Conservation (phyloP, 2,797 vertebrate genomes). For the Megaceryle alcyon region DNA sequence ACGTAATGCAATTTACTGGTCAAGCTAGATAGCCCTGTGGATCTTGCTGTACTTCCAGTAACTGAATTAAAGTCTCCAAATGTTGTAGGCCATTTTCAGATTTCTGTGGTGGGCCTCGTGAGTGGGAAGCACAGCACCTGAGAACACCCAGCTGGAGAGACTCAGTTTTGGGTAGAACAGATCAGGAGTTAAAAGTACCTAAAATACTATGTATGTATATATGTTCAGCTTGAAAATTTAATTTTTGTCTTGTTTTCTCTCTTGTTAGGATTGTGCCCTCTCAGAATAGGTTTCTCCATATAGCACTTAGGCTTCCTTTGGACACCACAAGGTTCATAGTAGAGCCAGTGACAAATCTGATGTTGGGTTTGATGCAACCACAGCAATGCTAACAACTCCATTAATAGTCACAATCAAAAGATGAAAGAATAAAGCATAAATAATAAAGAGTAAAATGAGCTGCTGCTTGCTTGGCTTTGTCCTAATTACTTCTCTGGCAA, state of each 20-base stretch:
- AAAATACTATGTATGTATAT: not conserved
- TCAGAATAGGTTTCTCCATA: not conserved
- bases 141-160: not conserved
- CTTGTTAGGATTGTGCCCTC: not conserved
- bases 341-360: not conserved
- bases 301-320: not conserved
- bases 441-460: not conserved
- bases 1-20: not conserved
- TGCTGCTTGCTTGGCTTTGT: not conserved
- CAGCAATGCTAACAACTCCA: not conserved
- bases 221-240: not conserved
- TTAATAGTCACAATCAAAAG: not conserved
- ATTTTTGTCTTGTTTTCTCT: not conserved
- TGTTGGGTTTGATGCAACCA: not conserved
- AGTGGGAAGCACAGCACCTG: not conserved
- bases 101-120: not conserved
- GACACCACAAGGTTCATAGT: not conserved
- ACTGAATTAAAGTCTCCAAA: not conserved
- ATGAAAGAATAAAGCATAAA: not conserved
- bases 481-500: not conserved
- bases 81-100: not conserved
- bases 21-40: not conserved
- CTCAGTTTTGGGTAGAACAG: not conserved
- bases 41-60: not conserved
- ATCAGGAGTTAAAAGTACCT: not conserved